Base-by-base conservation (phyloP, 1,140 invertebrate species). In the Zaprionus taronus region DNA sequence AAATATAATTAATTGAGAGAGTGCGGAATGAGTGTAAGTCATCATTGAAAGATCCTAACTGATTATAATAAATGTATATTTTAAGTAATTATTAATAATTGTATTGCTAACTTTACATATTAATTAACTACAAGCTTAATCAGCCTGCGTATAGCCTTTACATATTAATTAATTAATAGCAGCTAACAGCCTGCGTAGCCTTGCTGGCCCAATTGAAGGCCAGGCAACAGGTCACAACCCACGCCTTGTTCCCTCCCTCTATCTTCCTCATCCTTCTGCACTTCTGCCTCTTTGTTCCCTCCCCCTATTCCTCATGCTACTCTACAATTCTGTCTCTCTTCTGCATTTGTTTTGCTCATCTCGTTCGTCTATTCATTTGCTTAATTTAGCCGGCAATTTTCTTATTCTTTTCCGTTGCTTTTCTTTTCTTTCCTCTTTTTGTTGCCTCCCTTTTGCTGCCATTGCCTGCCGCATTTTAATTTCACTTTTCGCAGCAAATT, bases 401-500 rank as follows among this genome's bases (percentile, higher is more conserved):
- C 6, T 31, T 34, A 41, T 22, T 14, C 31, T 34, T 49, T 66
- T 51, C 66, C 31, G 49, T 53, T 49, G 31, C 17, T 60, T 69
- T 49, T 31, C 20, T 31, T 20, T 66, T 11, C 31, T 66, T 61
- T 81, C 49, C 66, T 55, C 47, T 51, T 53, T 14, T 53, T 61
- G 65, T 73, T 64, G 20, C 22, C 20, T 28, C 38, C 77, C 20
- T 49, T 65, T 44, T 11, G 12, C 60, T 60, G 44, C 15, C 22
- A 24, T 38, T 74, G 65, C 57, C 58, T 38, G 49, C 58, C 72
- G 74, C 72, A 84, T 85, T 82, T 90, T 91, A 91, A 91, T 91
- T 91, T 91, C 90, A 91, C 89, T 91, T 91, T 91, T 91, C 80
- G 61, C 69, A 36, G 76, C 58, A 62, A 79, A 28, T 82, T 86